These are phyloP conservation scores for Venustoraphidia nigricollis DNA, from an alignment of 2,888 invertebrate species.

Conservation along the genomic window DNA sequence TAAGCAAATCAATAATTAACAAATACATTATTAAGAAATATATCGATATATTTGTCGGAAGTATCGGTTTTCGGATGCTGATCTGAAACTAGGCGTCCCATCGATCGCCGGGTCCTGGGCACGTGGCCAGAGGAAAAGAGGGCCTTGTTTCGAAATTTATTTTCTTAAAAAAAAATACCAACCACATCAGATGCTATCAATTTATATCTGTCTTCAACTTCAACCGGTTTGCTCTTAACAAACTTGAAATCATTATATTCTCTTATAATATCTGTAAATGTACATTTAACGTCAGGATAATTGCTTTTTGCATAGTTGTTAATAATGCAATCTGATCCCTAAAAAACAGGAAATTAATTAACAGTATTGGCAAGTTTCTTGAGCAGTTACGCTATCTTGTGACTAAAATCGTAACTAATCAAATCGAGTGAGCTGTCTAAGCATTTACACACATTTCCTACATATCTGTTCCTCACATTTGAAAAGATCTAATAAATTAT, in stretches of 20 bases:
- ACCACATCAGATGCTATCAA: constrained; percentile 51
- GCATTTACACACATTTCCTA: no score
- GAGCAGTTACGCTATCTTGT: not conserved
- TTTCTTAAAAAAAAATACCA: constrained; percentile 6
- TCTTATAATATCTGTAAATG: constrained; percentile 55
- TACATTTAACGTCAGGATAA: constrained; percentile 31
- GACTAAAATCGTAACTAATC: not conserved
- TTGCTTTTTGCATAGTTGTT: constrained; percentile 29
- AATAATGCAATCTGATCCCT: constrained; percentile 33
- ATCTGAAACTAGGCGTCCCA: no score
- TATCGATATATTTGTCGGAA: no score
- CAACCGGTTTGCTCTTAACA: constrained; percentile 25
- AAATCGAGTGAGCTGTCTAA: not conserved
- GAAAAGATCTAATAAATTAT: no score
- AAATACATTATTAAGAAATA: no score
- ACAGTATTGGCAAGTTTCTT: not conserved
- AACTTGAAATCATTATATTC: constrained; percentile 37
- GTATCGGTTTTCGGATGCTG: no score
- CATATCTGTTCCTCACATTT: no score
- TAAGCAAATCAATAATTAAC: no score
- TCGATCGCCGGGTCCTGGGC: no score
- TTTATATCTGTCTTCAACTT: constrained; percentile 37
- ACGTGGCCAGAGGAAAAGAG: no score
- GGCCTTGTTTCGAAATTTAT: no score
- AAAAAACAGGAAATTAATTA: constrained; percentile 10